Conservation (phyloP, 2,888 invertebrate species). For the Cephus nigrinus region DNA sequence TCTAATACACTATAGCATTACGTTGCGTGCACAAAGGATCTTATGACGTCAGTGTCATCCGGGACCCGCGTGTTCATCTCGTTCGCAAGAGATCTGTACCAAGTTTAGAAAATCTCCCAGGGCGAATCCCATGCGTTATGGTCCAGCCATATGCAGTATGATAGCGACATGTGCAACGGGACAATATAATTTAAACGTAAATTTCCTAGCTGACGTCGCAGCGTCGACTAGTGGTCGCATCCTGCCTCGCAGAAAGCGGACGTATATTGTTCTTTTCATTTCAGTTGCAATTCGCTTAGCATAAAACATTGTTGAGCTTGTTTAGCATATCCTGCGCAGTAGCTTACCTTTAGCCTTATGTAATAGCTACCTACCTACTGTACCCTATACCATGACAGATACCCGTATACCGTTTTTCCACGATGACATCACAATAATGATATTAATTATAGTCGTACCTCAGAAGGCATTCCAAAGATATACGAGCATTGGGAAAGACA, state of each 20-base stretch:
- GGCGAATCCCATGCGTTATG: background rate
- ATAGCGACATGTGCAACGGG: background rate
- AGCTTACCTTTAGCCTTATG: constrained; percentile 36
- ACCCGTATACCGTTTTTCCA: constrained; percentile 16
- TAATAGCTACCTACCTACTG: constrained; percentile 31
- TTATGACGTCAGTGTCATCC: background rate
- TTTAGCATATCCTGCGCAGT: constrained; percentile 2
- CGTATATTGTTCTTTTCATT: constrained; percentile 1
- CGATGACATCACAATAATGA: constrained; percentile 46
- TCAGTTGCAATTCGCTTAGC: constrained; percentile 2
- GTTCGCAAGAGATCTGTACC: background rate
- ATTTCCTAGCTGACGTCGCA: background rate
- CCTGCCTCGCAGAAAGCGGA: constrained; percentile 7
- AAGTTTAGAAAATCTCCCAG: background rate
- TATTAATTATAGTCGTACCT: constrained; percentile 38
- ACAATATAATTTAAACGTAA: constrained; percentile 2
- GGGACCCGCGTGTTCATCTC: background rate
- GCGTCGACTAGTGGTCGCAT: background rate
- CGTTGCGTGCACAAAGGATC: background rate
- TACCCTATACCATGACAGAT: constrained; percentile 22
- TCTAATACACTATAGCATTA: background rate
- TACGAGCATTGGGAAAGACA: background rate
- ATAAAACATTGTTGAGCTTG: constrained; percentile 7
- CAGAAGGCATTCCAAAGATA: background rate
- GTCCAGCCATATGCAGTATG: background rate